phyloP scores from a whole-genome alignment of 2,113 vertebrate species.

The Aix galericulata region DNA sequence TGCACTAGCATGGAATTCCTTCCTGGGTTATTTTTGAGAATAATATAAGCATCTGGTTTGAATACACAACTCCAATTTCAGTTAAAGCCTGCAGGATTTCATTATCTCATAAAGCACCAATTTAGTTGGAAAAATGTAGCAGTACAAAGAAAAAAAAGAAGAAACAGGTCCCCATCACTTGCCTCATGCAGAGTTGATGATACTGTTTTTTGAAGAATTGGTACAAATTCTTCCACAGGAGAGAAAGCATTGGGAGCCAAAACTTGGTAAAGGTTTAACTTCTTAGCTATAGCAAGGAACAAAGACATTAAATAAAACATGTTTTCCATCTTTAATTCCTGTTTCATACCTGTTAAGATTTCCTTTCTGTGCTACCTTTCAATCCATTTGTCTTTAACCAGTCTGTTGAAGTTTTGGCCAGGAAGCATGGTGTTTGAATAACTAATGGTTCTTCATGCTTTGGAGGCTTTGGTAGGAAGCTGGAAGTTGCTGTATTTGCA shows the following conservation, averaged over 20 bases:
- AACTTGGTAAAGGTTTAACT: slow-evolving; percentile 82
- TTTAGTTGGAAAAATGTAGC: neutral
- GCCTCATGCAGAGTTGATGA: slow-evolving; percentile 81
- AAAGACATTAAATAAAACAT: neutral
- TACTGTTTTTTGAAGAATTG: slow-evolving; percentile 82
- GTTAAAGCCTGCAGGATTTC: neutral
- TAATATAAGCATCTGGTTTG: neutral
- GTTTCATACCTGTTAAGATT: neutral
- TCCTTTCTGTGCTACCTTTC: slow-evolving; percentile 75
- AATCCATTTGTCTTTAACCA: slow-evolving; percentile 83
- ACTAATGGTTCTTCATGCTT: slow-evolving; percentile 68
- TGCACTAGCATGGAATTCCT: neutral
- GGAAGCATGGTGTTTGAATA: slow-evolving; percentile 70
- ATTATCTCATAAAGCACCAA: neutral
- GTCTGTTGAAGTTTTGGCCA: slow-evolving; percentile 76
- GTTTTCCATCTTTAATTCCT: neutral
- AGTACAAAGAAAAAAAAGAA: neutral
- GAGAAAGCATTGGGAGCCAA: slow-evolving; percentile 82
- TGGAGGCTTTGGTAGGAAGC: slow-evolving; percentile 54
- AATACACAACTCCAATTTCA: neutral
- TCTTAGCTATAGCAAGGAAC: slow-evolving; percentile 76
- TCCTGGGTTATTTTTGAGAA: neutral
- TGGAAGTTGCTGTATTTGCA: slow-evolving; percentile 21
- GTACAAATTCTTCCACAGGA: slow-evolving; percentile 79
- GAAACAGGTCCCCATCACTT: neutral